Evolutionary conservation across 2,888 invertebrate species (phyloP).

Genomic region (Andrena camellia): DNA sequence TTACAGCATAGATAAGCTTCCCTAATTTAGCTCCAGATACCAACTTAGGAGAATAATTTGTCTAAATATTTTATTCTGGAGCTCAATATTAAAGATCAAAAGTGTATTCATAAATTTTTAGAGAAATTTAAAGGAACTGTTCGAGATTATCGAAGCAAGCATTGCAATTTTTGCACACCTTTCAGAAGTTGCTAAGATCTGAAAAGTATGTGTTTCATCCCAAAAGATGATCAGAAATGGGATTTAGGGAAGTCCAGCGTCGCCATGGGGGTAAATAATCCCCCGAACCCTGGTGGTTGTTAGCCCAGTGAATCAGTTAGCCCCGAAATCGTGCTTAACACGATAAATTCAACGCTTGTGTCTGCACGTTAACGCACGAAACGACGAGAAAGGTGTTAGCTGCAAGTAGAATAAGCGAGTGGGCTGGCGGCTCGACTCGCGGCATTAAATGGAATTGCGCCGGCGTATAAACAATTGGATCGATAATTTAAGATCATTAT

Average conservation of each 20-base stretch:
- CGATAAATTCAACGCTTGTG: slow-evolving; percentile 80
- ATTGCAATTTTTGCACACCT: not conserved
- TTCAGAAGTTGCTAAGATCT: not conserved
- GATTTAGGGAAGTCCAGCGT: slow-evolving; percentile 16
- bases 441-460: slow-evolving; percentile 83
- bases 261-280: slow-evolving; percentile 77
- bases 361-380: slow-evolving; percentile 59
- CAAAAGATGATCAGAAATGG: not conserved
- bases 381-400: slow-evolving; percentile 65
- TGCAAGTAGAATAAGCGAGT: slow-evolving; percentile 50
- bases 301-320: slow-evolving; percentile 81
- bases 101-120: too few relatives aligned
- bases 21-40: too few relatives aligned
- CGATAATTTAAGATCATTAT: slow-evolving; percentile 85
- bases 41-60: too few relatives aligned
- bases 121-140: not conserved
- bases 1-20: too few relatives aligned
- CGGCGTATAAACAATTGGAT: slow-evolving; percentile 84
- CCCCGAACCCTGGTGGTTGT: slow-evolving; percentile 76
- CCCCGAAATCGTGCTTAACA: slow-evolving; percentile 78
- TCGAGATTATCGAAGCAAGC: not conserved
- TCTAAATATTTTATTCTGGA: too few relatives aligned
- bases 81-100: too few relatives aligned
- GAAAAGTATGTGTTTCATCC: not conserved
- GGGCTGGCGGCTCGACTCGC: slow-evolving; percentile 71